Base-by-base conservation (phyloP, 1,140 invertebrate species). In the Drosophila bocqueti region DNA sequence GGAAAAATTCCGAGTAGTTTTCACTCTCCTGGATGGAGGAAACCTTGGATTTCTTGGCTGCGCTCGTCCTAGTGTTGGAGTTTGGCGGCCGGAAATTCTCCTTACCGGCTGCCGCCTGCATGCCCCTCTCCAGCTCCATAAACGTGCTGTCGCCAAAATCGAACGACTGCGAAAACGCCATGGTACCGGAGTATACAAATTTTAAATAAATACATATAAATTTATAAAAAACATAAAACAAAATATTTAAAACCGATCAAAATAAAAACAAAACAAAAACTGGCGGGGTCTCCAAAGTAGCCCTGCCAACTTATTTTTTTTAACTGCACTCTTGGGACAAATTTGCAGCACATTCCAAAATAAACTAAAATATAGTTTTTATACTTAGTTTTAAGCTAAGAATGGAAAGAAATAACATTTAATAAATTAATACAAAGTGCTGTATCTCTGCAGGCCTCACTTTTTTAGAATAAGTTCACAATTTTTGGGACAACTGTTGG, bases 151-250 rank as follows among this genome's bases (percentile, higher is more conserved):
- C 79, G 7, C 91, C 91, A 57, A 93, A 79, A 4, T 81, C 65
- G 29, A 93, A 82, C 1, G 92, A 93, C 68, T 93, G 83, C 2
- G 92, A 92, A 60, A 93, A 93, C 3, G 81, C 79, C 91, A 92
- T 92, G 6, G 15, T 10, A 2, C 11, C 24, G 1, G 11, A 43
- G 24, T 29, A 9, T 46, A 55, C 9, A 46, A 34, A 42, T 42
- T 55, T 18, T 47, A 34, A 21, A 49, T 21, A 52, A 47, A 61
- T 38, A 21, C n/a, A 46, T 38, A 24, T 45, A 57, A 38, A n/a
- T 21, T 18, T 29, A 18, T 60, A 54, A 18, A 21, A 50, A 29
- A 13, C 5, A 26, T 34, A 42, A 8, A 63, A 60, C 31, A 38
- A 43, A 60, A 54, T 3, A 49, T 62, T 38, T 64, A 13, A 55